Evolutionary conservation across 2,797 vertebrate species (phyloP), one percentile per base, ranked within the genome.

Genomic region (Alosa sapidissima): DNA sequence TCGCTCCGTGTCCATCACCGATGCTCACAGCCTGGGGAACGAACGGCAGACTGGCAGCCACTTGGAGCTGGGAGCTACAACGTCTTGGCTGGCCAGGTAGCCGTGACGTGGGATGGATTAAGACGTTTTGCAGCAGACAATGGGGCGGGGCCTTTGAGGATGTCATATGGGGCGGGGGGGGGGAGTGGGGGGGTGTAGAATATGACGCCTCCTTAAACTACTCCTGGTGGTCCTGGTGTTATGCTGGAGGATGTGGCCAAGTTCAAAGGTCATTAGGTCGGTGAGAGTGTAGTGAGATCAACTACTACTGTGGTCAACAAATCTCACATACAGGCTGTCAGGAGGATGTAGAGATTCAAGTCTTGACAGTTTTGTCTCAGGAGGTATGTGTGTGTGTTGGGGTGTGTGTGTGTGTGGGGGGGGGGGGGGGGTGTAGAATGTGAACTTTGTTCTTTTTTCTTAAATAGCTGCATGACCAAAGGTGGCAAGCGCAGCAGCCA

Each of bases 1-100:
- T 72, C 60, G 28, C 60, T 28, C n/a, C 51, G 5, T 1, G 75
- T 47, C 75, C 24, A 65, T 86, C 84, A 83, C 47, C 52, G 36
- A 87, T 33, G 47, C 78, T 33, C 81, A 5, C 68, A 75, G 65
- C 65, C 28, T 13, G 28, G 65, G 33, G 65, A 72, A 36, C 11
- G 13, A 72, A 16, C 85, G 89, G 89, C 92, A 92, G 92, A 91
- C 91, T 91, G 92, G 92, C 84, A 84, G 82, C 86, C 91, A 89
- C 68, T 86, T 89, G 87, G 91, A 89, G 92, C 89, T 89, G 91
- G 89, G 91, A 78, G 6, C 58, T 82, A 85, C 84, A 87, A 60
- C 82, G 24, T 90, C 87, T 92, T 84, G 86, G 90, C 92, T 89
- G 88, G 91, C 89, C 82, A 85, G 82, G 81, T 84, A 45, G 81